Conservation (phyloP, 2,113 vertebrate species). For the Edolisoma coerulescens region DNA sequence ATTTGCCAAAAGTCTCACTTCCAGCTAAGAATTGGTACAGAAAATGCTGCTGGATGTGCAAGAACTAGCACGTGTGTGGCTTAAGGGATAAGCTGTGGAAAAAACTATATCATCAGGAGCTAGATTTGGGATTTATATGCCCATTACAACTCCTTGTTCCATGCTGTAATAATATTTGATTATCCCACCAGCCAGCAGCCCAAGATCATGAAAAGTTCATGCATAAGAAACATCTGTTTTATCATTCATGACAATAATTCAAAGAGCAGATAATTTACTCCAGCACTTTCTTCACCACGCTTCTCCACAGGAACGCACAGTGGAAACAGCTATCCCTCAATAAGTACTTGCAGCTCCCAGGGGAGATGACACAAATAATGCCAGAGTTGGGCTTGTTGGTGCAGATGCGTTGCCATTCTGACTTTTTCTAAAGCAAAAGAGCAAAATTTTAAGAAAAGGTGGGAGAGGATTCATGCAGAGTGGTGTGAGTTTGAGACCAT, state of each 20-base stretch:
- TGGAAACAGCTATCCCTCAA: neutral
- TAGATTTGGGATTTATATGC: neutral
- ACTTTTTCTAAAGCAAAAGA: neutral
- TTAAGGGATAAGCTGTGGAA: constrained; percentile 41
- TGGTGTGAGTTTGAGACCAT: neutral
- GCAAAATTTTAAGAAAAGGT: neutral
- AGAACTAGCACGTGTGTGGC: neutral
- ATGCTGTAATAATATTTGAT: constrained; percentile 1
- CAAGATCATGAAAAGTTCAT: constrained; percentile 45
- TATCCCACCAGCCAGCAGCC: neutral
- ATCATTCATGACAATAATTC: constrained; percentile 32
- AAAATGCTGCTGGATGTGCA: constrained; percentile 1
- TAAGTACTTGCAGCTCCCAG: neutral
- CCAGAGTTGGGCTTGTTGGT: neutral
- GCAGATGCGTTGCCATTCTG: neutral
- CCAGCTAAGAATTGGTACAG: neutral
- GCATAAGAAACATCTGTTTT: constrained; percentile 23
- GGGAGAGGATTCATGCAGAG: neutral
- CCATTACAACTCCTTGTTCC: neutral
- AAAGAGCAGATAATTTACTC: neutral
- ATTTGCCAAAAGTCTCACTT: constrained; percentile 50
- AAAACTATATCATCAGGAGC: neutral
- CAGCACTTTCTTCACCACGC: neutral
- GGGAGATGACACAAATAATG: neutral
- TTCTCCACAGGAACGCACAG: neutral